phyloP scores from a whole-genome alignment of 2,888 invertebrate species.

The Apotomis capreana region DNA sequence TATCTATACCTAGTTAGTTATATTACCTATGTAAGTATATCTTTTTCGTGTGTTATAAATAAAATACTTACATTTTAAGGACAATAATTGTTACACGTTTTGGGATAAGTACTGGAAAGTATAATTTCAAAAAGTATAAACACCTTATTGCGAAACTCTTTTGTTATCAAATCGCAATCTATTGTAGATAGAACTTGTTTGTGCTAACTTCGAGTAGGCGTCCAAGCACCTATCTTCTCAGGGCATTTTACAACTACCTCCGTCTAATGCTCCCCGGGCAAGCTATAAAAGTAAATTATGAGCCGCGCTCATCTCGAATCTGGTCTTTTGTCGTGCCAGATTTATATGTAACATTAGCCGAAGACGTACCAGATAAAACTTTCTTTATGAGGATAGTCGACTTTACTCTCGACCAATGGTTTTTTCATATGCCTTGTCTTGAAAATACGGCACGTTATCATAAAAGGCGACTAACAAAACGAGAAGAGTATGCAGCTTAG shows the following conservation, averaged over 20 bases:
- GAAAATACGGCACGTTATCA: not conserved
- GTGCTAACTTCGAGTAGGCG: constrained; percentile 2
- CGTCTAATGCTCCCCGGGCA: constrained; percentile 34
- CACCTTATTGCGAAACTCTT: no score
- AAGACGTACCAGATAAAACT: constrained; percentile 40
- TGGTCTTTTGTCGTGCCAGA: constrained; percentile 43
- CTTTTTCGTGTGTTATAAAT: no score
- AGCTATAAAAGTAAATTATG: constrained; percentile 45
- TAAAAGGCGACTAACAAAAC: not conserved
- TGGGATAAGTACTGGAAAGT: no score
- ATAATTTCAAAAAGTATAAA: no score
- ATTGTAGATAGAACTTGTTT: constrained; percentile 8
- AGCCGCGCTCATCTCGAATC: constrained; percentile 38
- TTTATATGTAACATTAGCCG: constrained; percentile 44
- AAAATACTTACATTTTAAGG: no score
- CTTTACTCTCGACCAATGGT: constrained; percentile 22
- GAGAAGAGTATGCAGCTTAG: not conserved
- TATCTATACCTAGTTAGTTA: no score
- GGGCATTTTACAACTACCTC: constrained; percentile 40
- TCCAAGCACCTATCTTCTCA: constrained; percentile 27
- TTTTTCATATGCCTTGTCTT: constrained; percentile 8
- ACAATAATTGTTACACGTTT: no score
- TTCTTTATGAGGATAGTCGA: constrained; percentile 34
- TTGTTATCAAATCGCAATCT: no score
- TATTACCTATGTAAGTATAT: no score